Evolutionary conservation across 2,113 vertebrate species (phyloP), one percentile per base, ranked within the genome.

Genomic region (Halcyon malimbica): DNA sequence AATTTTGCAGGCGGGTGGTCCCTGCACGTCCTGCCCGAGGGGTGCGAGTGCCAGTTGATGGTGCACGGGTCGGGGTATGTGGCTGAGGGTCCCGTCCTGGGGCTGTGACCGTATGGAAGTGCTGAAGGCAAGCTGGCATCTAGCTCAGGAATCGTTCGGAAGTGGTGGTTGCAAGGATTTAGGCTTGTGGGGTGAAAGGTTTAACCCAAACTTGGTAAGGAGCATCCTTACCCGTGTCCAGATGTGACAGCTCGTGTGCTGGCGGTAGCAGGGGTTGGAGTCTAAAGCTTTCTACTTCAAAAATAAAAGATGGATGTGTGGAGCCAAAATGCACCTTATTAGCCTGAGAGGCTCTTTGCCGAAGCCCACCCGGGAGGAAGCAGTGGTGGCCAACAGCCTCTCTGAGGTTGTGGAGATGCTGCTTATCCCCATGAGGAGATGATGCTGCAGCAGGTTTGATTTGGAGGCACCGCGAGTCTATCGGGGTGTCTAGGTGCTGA

Each of bases 31-130:
- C 18, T 44, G 10, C 24, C 25, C 16, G 31, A 2, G 0, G 20
- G 17, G 29, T 15, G 42, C 6, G 1, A 46, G 75, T 1, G 1
- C 9, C 0, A 4, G 29, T 2, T n/a, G 54, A 4, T 33, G 70
- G 69, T 48, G 13, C 6, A 0, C 0, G 0, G 0, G 29, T 39
- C 0, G 0, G 41, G 23, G 3, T 0, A 1, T 16, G 11, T 17
- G 7, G 1, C 19, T 6, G 17, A 56, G 26, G 15, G 8, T 81
- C 73, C 68, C 7, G 2, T 60, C 33, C 53, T 0, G 0, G 16
- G 41, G 18, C 39, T 50, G 67, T 1, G 17, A 3, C 50, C 1
- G 0, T 17, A 11, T 8, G 39, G 25, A 48, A 10, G 4, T 0
- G 0, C 62, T 0, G 1, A 65, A 41, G 56, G 24, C 2, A 1